Conservation (phyloP, 2,113 vertebrate species). For the Neomonachus schauinslandi region DNA sequence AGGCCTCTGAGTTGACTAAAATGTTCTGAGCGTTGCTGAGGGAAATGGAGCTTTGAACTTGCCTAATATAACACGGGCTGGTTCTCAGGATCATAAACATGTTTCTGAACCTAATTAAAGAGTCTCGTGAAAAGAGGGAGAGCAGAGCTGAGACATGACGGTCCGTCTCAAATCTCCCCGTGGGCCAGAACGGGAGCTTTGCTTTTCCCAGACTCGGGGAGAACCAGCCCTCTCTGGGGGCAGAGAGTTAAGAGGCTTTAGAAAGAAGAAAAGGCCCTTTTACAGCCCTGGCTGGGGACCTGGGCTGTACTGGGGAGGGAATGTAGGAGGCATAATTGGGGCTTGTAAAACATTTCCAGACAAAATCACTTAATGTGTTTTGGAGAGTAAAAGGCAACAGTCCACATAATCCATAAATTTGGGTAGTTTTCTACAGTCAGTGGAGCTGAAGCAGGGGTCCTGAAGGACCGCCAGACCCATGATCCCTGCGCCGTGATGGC, state of each 20-base stretch:
- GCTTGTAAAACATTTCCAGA: slow-evolving; percentile 81
- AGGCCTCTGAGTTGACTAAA: slow-evolving; percentile 62
- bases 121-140: slow-evolving; percentile 63
- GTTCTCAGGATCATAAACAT: slow-evolving; percentile 77
- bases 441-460: neutral
- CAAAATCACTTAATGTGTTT: slow-evolving; percentile 76
- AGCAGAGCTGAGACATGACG: slow-evolving; percentile 60
- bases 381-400: slow-evolving; percentile 76
- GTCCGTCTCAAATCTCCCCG: slow-evolving; percentile 62
- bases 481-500: accelerated
- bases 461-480: neutral
- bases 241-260: slow-evolving; percentile 68
- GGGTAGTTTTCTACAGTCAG: slow-evolving; percentile 19
- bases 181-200: slow-evolving; percentile 69
- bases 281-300: slow-evolving; percentile 73
- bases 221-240: slow-evolving; percentile 56
- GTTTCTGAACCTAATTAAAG: slow-evolving; percentile 81
- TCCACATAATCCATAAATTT: slow-evolving; percentile 67
- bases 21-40: slow-evolving; percentile 71
- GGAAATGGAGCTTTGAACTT: slow-evolving; percentile 78
- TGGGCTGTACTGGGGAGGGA: slow-evolving; percentile 12
- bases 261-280: slow-evolving; percentile 76
- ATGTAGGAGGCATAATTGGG: slow-evolving; percentile 74
- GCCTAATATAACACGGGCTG: slow-evolving; percentile 78
- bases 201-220: slow-evolving; percentile 69